These are phyloP conservation scores for Todus mexicanus DNA, from an alignment of 2,797 vertebrate genomes.

Conservation along the genomic window DNA sequence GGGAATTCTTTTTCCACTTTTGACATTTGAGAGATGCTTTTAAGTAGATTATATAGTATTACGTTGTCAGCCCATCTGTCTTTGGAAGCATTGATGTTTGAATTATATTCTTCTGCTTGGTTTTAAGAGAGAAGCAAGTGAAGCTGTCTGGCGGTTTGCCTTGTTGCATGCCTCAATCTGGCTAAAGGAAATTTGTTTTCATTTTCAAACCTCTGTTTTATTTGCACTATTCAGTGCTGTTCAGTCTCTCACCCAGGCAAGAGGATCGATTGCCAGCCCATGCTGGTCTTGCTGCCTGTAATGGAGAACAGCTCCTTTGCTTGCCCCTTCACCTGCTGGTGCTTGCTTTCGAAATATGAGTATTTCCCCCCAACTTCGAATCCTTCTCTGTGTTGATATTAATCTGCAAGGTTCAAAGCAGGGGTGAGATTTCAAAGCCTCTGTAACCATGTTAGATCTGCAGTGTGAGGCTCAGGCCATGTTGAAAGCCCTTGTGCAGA, in stretches of 20 bases:
- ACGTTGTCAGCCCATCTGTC: constrained; percentile 12
- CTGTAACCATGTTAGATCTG: background rate
- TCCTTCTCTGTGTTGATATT: background rate
- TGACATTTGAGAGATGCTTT: constrained; percentile 49
- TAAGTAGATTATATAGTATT: constrained; percentile 20
- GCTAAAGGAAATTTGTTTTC: background rate
- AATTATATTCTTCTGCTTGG: background rate
- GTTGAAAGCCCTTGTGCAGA: constrained; percentile 9
- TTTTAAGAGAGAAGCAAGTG: background rate
- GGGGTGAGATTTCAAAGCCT: constrained; percentile 63
- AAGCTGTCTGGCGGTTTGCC: background rate
- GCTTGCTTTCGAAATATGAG: constrained; percentile 26
- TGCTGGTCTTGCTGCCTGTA: background rate
- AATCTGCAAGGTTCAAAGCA: constrained; percentile 48
- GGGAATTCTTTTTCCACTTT: background rate
- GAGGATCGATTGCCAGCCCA: background rate
- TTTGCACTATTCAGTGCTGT: background rate
- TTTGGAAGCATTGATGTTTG: background rate
- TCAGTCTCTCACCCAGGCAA: background rate
- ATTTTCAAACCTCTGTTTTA: background rate
- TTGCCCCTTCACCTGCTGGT: background rate
- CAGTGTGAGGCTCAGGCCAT: background rate
- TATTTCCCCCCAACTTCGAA: constrained; percentile 1
- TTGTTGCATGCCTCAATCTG: background rate
- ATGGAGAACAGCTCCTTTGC: background rate